phyloP scores from a whole-genome alignment of 2,888 invertebrate species.

The Sminthurides aquaticus region DNA sequence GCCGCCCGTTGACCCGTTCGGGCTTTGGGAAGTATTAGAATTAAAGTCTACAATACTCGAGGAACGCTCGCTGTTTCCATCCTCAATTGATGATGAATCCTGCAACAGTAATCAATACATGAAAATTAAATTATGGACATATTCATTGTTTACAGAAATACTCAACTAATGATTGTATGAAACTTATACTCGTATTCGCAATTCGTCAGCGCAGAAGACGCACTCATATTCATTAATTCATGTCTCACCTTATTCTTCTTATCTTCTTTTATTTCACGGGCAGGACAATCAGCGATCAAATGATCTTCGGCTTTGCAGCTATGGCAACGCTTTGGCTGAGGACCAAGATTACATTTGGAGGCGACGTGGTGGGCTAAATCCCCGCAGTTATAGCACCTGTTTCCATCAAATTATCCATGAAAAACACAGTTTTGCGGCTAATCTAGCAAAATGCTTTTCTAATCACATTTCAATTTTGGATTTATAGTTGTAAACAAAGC shows the following conservation, averaged over 20 bases:
- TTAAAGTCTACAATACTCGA: neutral
- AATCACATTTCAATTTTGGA: neutral
- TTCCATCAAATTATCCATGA: neutral
- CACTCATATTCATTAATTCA: neutral
- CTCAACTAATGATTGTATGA: too few relatives aligned
- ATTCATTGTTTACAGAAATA: too few relatives aligned
- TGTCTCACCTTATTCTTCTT: conserved; percentile 26
- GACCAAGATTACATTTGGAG: conserved; percentile 77
- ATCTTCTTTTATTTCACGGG: conserved; percentile 46
- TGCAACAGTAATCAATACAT: neutral
- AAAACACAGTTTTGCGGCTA: neutral
- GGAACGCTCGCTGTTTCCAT: neutral
- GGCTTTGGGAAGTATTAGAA: neutral
- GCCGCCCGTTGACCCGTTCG: neutral
- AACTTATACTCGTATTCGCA: too few relatives aligned
- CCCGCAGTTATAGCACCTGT: conserved; percentile 85
- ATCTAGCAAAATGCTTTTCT: neutral
- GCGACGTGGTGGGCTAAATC: conserved; percentile 89
- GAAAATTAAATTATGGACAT: neutral
- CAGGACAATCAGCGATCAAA: conserved; percentile 80
- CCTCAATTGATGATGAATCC: neutral
- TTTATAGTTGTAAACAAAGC: too few relatives aligned
- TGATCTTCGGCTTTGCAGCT: conserved; percentile 81
- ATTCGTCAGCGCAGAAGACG: too few relatives aligned
- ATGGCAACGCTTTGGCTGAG: conserved; percentile 85